Conservation (phyloP, 2,797 vertebrate species). For the Thunnus albacares region DNA sequence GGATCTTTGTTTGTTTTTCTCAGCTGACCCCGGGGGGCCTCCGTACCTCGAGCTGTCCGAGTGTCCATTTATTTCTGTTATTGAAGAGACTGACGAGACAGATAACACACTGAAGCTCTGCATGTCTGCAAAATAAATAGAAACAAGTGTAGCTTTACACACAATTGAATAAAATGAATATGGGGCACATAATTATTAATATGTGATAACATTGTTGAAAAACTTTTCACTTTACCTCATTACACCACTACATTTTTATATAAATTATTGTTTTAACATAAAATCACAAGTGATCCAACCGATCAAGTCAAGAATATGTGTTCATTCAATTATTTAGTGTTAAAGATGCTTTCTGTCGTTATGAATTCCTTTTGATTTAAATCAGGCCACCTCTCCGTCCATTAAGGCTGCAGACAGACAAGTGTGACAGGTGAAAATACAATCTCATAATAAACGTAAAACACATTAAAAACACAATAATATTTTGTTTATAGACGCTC, state of each 20-base stretch:
- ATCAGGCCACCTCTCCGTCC: background rate
- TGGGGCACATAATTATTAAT: background rate
- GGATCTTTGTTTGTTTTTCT: no score
- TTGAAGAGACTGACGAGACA: constrained; percentile 16
- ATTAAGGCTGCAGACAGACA: background rate
- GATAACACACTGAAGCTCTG: background rate
- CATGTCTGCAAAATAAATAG: background rate
- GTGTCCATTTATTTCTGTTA: constrained; percentile 16
- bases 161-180: background rate
- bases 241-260: background rate
- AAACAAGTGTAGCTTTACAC: background rate
- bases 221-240: background rate
- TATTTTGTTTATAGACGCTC: background rate
- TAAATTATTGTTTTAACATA: background rate
- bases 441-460: background rate
- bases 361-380: background rate
- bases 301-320: no score
- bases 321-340: background rate
- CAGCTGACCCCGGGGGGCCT: no score
- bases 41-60: background rate
- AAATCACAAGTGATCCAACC: background rate
- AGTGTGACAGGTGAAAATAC: background rate
- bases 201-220: background rate
- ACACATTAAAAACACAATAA: background rate
- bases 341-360: background rate